Percentiles rank a stretch among this genome's conserved stretches.
These are phyloP conservation scores for Cryptotermes secundus DNA, from an alignment of 1,140 invertebrate genomes.

Conservation along the genomic window DNA sequence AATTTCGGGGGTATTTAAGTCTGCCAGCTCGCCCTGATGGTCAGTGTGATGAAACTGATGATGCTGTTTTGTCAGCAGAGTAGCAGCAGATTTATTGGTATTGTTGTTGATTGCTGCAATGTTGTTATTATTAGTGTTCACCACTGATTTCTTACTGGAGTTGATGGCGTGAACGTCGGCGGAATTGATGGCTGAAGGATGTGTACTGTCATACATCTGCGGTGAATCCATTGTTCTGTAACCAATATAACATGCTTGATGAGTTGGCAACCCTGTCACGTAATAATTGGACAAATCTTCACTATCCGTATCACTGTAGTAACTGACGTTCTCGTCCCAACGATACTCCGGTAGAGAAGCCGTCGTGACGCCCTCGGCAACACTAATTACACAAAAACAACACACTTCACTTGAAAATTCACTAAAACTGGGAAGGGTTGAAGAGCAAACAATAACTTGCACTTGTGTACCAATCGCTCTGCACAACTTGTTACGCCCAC, in stretches of 20 bases:
- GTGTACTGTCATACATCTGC: constrained; percentile 35
- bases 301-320: constrained; percentile 30
- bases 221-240: constrained; percentile 35
- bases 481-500: constrained; percentile 14
- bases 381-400: neutral
- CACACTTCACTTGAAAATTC: constrained; percentile 22
- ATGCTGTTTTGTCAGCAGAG: constrained; percentile 49
- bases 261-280: neutral
- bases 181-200: neutral
- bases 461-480: neutral
- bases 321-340: constrained; percentile 31
- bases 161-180: neutral
- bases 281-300: constrained; percentile 1
- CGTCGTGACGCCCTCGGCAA: constrained; percentile 25
- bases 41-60: constrained; percentile 65
- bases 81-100: constrained; percentile 46
- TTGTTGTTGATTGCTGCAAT: constrained; percentile 33
- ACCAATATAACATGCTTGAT: constrained; percentile 34
- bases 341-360: constrained; percentile 20
- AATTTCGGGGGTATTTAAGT: constrained; percentile 85
- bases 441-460: neutral
- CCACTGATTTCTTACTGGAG: constrained; percentile 18
- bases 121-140: constrained; percentile 32
- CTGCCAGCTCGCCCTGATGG: constrained; percentile 69
- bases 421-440: neutral